These are phyloP conservation scores for Pogoniulus pusillus DNA, from an alignment of 2,797 vertebrate genomes.

Conservation along the genomic window DNA sequence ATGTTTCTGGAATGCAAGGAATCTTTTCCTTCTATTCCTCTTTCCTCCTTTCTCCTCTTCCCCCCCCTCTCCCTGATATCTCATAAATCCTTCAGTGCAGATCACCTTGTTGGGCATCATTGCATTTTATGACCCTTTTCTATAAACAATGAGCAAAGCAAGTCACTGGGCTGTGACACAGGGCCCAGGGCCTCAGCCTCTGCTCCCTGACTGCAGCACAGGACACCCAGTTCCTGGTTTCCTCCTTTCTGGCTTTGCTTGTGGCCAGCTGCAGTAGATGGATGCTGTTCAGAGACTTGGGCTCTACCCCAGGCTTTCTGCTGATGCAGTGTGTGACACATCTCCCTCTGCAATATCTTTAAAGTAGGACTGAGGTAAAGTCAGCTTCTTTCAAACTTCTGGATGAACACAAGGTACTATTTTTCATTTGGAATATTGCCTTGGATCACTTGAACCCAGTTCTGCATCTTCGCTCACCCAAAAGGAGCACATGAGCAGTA, in stretches of 20 bases:
- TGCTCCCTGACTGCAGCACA: neutral
- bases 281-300: neutral
- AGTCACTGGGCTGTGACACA: neutral
- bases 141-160: neutral
- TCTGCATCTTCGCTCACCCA: neutral
- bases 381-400: neutral
- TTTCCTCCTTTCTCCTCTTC: slow-evolving; percentile 24
- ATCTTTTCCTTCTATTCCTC: slow-evolving; percentile 83
- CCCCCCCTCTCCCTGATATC: slow-evolving; percentile 23
- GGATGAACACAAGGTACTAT: neutral
- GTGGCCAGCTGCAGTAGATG: neutral
- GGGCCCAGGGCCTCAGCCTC: neutral
- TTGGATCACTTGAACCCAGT: neutral
- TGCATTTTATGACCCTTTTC: slow-evolving; percentile 6
- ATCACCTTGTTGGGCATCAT: slow-evolving; percentile 73
- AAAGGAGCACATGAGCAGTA: neutral
- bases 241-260: neutral
- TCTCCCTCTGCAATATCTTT: neutral
- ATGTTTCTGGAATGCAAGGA: slow-evolving; percentile 81
- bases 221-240: accelerated
- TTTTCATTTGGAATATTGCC: neutral
- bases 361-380: neutral
- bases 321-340: neutral
- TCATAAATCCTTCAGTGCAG: slow-evolving; percentile 75
- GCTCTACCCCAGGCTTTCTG: neutral